Base-by-base conservation (phyloP, 1,140 invertebrate genomes). In the Drosophila kepulauana region DNA sequence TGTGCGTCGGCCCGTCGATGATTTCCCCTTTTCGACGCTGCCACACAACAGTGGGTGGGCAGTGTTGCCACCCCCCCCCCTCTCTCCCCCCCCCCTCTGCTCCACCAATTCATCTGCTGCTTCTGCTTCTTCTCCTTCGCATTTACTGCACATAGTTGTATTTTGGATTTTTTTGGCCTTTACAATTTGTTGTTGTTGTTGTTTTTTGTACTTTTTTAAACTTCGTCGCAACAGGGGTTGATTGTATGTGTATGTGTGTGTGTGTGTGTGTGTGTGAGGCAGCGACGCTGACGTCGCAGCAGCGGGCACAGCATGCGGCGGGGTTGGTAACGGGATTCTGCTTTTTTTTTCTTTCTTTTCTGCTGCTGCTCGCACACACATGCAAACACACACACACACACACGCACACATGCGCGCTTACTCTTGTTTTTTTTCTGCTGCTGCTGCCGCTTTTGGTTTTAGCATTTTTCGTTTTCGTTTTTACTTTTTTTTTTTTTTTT, bases 401-500 rank as follows among this genome's bases (percentile, higher is more conserved):
- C 64, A 74, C 70, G 46, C 54, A 64, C 51, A 59, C 61, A 63
- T 63, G 52, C 70, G 54, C 64, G 69, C 73, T 66, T 65, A 73
- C 77, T 86, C 69, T 80, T 81, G 51, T 72, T 72, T 69, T 64
- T 58, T 58, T 49, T 66, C 33, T 73, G 65, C 25, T 59, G 75
- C 13, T 64, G 73, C 45, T 54, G 52, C 45, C 68, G 65, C 63
- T 84, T 87, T 84, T 84, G 74, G 76, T 77, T 87, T 87, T 82
- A 76, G 63, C 64, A 82, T 86, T 86, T 86, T 86, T 86, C 68
- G 75, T 81, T 87, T 78, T 86, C 84, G 66, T 58, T 81, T 43
- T 78, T 86, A 20, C 20, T 82, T 67, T 58, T 81, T 86, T 86
- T 75, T 87, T 87, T 15, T 78, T 86, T 81, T 86, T 86, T 78